Percentiles rank a stretch among this genome's conserved stretches.
Conservation (phyloP, 2,113 vertebrate genomes). For the Notarius quadriscutis region DNA sequence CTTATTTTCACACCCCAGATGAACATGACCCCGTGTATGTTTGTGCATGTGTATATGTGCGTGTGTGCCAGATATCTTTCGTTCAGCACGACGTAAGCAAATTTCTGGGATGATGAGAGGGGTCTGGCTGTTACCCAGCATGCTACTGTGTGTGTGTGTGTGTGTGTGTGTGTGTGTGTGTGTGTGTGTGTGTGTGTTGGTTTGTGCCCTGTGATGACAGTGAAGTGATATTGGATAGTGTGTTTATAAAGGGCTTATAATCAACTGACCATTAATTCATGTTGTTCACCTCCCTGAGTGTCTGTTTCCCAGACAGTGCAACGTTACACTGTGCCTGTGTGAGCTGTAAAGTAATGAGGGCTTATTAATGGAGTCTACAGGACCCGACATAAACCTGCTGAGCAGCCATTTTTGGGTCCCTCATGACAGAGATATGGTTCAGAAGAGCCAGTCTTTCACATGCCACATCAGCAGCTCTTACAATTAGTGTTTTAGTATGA, state of each 20-base stretch:
- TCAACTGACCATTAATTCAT: constrained; percentile 76
- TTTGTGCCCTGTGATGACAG: constrained; percentile 34
- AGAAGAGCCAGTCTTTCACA: constrained; percentile 40
- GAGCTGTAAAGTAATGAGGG: constrained; percentile 60
- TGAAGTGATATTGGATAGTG: constrained; percentile 42
- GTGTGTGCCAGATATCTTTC: constrained; percentile 73
- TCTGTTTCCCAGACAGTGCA: constrained; percentile 68
- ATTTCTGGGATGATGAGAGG: constrained; percentile 74
- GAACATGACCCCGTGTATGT: constrained; percentile 72
- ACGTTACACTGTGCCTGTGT: constrained; percentile 67
- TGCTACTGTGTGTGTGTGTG: constrained; percentile 57
- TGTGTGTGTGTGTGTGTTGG: not conserved
- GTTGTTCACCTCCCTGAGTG: constrained; percentile 51
- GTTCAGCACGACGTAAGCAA: constrained; percentile 73
- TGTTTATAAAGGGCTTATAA: constrained; percentile 74
- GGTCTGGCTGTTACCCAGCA: constrained; percentile 64
- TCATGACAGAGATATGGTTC: constrained; percentile 53
- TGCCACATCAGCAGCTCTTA: constrained; percentile 46
- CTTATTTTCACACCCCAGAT: constrained; percentile 80
- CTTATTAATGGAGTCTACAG: constrained; percentile 70
- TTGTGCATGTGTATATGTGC: constrained; percentile 49
- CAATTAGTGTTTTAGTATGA: constrained; percentile 25
- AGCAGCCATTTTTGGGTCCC: constrained; percentile 53
- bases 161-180: constrained; percentile 40
- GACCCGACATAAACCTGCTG: constrained; percentile 66